Conservation (phyloP, 2,113 vertebrate genomes). For the Scytalopus superciliaris region DNA sequence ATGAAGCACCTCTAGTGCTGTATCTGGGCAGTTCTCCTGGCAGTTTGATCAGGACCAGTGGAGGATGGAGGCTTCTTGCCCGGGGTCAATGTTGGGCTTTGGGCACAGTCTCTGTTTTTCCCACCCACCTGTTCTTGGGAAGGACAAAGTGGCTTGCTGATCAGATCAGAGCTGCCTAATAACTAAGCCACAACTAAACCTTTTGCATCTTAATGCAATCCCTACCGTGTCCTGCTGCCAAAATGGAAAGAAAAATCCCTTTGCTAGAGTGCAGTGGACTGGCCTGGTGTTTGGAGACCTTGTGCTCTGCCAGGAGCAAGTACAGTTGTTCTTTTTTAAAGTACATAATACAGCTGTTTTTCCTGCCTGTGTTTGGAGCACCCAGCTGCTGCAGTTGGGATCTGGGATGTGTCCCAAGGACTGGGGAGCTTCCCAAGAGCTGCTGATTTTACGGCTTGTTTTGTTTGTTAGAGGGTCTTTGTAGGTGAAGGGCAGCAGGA, state of each 20-base stretch:
- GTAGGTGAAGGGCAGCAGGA: neutral
- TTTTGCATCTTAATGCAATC: neutral
- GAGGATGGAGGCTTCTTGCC: neutral
- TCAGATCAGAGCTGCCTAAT: slow-evolving; percentile 11
- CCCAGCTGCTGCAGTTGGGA: neutral
- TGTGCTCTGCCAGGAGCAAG: neutral
- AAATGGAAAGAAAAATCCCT: neutral
- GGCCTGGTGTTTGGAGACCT: neutral
- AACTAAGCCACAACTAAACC: neutral
- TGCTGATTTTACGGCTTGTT: neutral
- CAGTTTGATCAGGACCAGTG: neutral
- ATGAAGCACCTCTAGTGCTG: fast-evolving
- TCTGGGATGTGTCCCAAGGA: neutral
- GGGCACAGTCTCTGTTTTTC: neutral
- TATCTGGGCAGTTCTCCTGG: neutral
- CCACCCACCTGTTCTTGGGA: neutral
- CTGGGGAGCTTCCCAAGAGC: neutral
- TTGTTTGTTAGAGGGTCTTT: neutral
- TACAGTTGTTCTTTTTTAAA: neutral
- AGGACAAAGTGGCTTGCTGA: neutral
- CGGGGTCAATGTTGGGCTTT: neutral
- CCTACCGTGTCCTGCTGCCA: neutral
- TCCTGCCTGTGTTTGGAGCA: neutral
- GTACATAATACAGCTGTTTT: fast-evolving
- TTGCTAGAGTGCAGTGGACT: neutral